phyloP scores from a whole-genome alignment of 2,797 vertebrate species.

The Pterois miles region DNA sequence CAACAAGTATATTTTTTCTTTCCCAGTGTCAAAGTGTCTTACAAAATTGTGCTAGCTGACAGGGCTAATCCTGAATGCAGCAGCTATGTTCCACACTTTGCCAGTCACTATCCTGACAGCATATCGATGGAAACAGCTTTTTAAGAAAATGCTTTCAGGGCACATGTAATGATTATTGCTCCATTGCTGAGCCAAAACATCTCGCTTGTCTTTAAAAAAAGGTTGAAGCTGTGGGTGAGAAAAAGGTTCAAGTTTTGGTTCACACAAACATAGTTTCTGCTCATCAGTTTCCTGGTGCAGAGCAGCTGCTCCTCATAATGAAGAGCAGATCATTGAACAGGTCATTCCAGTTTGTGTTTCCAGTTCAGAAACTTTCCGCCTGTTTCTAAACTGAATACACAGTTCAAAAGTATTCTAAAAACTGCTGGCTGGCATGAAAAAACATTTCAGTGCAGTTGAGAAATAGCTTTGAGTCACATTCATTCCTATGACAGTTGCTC shows the following conservation, averaged over 20 bases:
- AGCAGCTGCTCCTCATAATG: neutral
- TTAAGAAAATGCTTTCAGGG: neutral
- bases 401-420: neutral
- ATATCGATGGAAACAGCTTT: neutral
- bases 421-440: too few relatives aligned
- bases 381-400: neutral
- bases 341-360: too few relatives aligned
- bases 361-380: neutral
- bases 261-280: neutral
- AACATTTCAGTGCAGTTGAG: too few relatives aligned
- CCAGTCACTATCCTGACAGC: neutral
- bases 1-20: neutral
- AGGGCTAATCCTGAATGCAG: neutral
- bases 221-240: neutral
- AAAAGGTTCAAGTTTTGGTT: neutral
- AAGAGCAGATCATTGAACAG: too few relatives aligned
- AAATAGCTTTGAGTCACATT: too few relatives aligned
- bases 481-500: too few relatives aligned
- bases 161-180: neutral
- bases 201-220: neutral
- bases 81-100: neutral
- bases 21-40: neutral
- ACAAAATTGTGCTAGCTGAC: neutral
- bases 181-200: neutral
- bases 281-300: neutral